Percentiles rank a stretch among this genome's conserved stretches.
Conservation (phyloP, 2,113 vertebrate genomes). For the Echinops telfairi region DNA sequence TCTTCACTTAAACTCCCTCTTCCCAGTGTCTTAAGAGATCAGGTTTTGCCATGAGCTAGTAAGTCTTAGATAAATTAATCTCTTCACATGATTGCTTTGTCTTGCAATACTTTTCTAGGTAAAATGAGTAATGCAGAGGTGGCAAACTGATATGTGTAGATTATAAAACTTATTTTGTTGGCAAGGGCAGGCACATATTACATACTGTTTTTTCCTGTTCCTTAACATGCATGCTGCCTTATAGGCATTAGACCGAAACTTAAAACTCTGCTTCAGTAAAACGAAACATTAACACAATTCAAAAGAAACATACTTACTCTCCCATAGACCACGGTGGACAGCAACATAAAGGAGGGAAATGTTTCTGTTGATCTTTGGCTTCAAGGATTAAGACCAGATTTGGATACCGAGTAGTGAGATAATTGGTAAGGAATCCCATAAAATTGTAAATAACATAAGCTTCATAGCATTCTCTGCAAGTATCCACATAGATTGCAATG, state of each 20-base stretch:
- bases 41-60: conserved; percentile 13
- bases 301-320: conserved; percentile 92
- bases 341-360: conserved; percentile 96
- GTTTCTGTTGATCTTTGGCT: conserved; percentile 97
- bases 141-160: neutral
- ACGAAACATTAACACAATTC: neutral
- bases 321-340: conserved; percentile 98
- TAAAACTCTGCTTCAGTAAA: neutral
- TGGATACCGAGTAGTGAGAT: conserved; percentile 95
- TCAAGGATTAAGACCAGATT: conserved; percentile 96
- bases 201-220: neutral
- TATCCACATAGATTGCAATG: conserved; percentile 99
- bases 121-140: conserved; percentile 27
- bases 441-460: conserved; percentile 99
- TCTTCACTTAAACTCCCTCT: neutral
- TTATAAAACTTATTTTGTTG: conserved; percentile 38
- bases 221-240: neutral
- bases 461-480: conserved; percentile 99
- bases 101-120: conserved; percentile 23
- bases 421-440: conserved; percentile 98
- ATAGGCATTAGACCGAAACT: neutral
- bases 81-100: neutral
- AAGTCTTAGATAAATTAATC: neutral
- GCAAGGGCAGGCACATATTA: neutral
- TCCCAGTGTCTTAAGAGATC: neutral